These are phyloP conservation scores for Suillia variegata DNA, from an alignment of 2,888 invertebrate genomes.

Conservation along the genomic window DNA sequence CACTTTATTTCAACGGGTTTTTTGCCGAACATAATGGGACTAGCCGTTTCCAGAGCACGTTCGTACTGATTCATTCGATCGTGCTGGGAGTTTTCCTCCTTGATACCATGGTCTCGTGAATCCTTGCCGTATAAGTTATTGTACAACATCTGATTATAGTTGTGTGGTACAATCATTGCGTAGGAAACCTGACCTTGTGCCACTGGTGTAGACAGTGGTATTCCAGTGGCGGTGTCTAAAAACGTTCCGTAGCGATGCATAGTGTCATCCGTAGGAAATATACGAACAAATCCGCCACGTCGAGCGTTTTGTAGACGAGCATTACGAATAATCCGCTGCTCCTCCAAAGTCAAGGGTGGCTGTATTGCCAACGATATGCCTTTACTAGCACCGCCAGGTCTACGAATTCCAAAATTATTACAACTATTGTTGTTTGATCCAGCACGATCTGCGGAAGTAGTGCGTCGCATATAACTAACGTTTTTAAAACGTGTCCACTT, in stretches of 20 bases:
- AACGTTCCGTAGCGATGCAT: slow-evolving; percentile 84
- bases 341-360: slow-evolving; percentile 71
- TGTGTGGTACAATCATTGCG: slow-evolving; percentile 68
- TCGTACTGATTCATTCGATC: slow-evolving; percentile 64
- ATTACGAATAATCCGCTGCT: slow-evolving; percentile 75
- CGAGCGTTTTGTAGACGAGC: slow-evolving; percentile 80
- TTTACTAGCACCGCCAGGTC: neutral
- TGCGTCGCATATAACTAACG: slow-evolving; percentile 68
- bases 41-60: slow-evolving; percentile 49
- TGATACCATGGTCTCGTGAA: slow-evolving; percentile 26
- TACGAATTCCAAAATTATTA: neutral
- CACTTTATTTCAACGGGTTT: slow-evolving; percentile 58
- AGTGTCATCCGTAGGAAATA: slow-evolving; percentile 88
- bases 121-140: slow-evolving; percentile 73
- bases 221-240: slow-evolving; percentile 75
- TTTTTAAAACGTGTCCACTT: slow-evolving; percentile 55
- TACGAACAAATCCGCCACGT: slow-evolving; percentile 85
- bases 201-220: slow-evolving; percentile 72
- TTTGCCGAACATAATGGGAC: slow-evolving; percentile 48
- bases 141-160: slow-evolving; percentile 78
- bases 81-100: slow-evolving; percentile 46
- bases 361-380: slow-evolving; percentile 18
- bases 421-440: slow-evolving; percentile 3
- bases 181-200: slow-evolving; percentile 65
- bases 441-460: slow-evolving; percentile 71